Conservation (phyloP, 2,888 invertebrate species). For the Imbricaverruca yamaguchii region DNA sequence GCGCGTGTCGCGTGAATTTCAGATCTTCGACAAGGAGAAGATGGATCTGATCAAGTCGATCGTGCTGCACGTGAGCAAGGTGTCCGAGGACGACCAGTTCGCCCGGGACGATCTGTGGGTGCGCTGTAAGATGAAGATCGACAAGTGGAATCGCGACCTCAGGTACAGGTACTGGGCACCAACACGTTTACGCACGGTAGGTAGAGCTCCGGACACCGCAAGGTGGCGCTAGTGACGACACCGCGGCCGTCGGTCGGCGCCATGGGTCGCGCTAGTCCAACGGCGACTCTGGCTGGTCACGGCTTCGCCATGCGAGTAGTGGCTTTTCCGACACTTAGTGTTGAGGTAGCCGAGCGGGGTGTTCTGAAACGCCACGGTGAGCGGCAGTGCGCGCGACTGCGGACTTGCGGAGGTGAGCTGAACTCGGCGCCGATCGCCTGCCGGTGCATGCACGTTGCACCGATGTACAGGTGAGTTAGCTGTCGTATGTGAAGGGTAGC, state of each 20-base stretch:
- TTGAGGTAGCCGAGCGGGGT: too few relatives aligned
- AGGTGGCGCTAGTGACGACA: background rate
- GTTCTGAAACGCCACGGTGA: too few relatives aligned
- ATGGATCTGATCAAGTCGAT: constrained; percentile 21
- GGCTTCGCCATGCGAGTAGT: too few relatives aligned
- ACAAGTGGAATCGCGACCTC: constrained; percentile 23
- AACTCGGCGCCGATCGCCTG: too few relatives aligned
- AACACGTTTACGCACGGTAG: background rate
- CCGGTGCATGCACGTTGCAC: too few relatives aligned
- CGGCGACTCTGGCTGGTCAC: background rate
- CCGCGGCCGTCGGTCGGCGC: background rate
- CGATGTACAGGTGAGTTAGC: too few relatives aligned
- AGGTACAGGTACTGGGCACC: constrained; percentile 18
- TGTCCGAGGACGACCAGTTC: constrained; percentile 2
- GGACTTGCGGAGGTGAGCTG: too few relatives aligned
- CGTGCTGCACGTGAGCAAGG: constrained; percentile 19
- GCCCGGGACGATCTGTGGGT: constrained; percentile 19
- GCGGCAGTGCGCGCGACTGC: too few relatives aligned
- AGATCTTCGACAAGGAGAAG: constrained; percentile 21
- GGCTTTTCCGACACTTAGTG: too few relatives aligned
- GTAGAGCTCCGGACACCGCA: background rate
- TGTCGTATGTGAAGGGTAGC: too few relatives aligned
- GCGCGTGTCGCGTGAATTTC: background rate
- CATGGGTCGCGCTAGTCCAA: background rate
- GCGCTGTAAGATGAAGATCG: constrained; percentile 23